Base-by-base conservation (phyloP, 2,113 vertebrate species). In the Struthidea cinerea region DNA sequence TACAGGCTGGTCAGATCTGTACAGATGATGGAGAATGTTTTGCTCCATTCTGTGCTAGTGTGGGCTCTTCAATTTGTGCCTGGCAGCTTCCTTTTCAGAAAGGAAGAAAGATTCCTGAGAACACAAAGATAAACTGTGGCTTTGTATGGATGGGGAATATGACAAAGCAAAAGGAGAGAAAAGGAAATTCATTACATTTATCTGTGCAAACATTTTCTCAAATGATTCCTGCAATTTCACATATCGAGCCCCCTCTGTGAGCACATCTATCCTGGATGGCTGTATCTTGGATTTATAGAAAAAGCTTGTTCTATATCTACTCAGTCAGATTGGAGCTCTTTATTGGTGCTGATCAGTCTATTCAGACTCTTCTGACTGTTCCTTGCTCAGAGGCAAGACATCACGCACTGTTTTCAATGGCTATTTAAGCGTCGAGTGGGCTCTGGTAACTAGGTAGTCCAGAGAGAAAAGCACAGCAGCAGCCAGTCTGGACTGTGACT, bases 21-120 rank as follows among this genome's bases (percentile, higher is more conserved):
- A 88, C 3, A 4, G 64, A 93, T 61, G 89, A 94, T 87, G 91
- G 82, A 90, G 87, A 93, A 83, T 70, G 44, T 71, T 93, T 84
- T 14, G 1, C 69, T 93, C 63, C 39, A 17, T 95, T 82, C 83
- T 77, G 52, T 3, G 6, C 76, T 88, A 74, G 84, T 69, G 63
- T 89, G 74, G 71, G 65, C 63, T 93, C 79, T 92, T 78, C 9
- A 35, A 65, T 73, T 96, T 94, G 64, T 93, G 84, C 73, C 91
- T 84, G 81, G 76, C 77, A 94, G 74, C 60, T 63, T 82, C 71
- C 91, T 86, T 84, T n/a, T n/a, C n/a, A n/a, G n/a, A n/a, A n/a
- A n/a, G n/a, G n/a, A n/a, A n/a, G n/a, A n/a, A n/a, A n/a, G n/a
- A 77, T 39, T 93, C 65, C 47, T 30, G 44, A 94, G 90, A 76